A percentile compares a stretch with the other conserved stretches of the same genome.
phyloP scores from a whole-genome alignment of 2,113 vertebrate species.

The Phalacrocorax aristotelis region DNA sequence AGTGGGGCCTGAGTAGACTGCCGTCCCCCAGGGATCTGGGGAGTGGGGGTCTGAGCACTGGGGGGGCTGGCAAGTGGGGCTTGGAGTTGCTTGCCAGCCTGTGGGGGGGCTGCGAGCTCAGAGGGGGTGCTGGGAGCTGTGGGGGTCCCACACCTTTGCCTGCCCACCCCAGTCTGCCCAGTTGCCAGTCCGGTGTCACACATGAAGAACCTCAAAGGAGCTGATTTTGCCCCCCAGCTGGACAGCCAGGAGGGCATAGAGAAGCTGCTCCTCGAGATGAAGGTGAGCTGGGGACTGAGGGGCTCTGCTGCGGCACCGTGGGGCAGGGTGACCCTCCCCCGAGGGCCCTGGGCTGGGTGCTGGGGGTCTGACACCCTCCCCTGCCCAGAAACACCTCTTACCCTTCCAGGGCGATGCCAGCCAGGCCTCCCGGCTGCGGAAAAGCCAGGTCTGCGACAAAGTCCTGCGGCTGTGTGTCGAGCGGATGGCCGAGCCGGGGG shows the following conservation, averaged over 20 bases:
- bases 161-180: rapidly evolving
- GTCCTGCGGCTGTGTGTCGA: constrained; percentile 85
- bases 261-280: neutral
- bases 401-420: neutral
- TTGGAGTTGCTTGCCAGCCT: neutral
- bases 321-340: too few relatives aligned
- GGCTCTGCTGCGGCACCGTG: rapidly evolving
- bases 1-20: neutral
- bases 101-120: neutral
- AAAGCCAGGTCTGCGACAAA: constrained; percentile 77
- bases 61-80: neutral
- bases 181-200: neutral
- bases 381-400: neutral
- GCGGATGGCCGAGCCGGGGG: constrained; percentile 66
- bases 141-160: neutral
- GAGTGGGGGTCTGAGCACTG: too few relatives aligned
- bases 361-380: neutral
- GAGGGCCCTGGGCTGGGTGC: neutral
- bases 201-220: neutral
- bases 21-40: too few relatives aligned
- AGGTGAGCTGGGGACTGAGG: neutral
- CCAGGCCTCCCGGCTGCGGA: constrained; percentile 50
- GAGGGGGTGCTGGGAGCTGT: neutral
- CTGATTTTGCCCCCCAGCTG: rapidly evolving
- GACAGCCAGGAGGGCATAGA: neutral